phyloP scores from a whole-genome alignment of 2,113 vertebrate genomes.

The Alethe castanea region DNA sequence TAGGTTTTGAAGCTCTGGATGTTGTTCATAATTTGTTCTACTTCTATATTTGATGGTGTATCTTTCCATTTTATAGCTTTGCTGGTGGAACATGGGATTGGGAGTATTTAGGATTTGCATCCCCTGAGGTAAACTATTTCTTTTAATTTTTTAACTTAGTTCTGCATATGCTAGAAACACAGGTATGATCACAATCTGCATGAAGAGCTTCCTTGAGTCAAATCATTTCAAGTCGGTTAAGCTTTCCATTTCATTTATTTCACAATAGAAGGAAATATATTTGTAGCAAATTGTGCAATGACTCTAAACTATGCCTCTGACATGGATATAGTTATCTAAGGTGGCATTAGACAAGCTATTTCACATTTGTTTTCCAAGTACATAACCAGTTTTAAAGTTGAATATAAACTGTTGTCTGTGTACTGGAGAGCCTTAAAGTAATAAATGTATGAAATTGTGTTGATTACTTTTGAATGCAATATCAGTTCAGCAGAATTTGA shows the following conservation, averaged over 20 bases:
- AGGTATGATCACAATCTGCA: conserved; percentile 50
- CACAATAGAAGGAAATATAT: conserved; percentile 69
- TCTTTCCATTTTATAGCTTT: conserved; percentile 84
- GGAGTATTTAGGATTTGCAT: conserved; percentile 98
- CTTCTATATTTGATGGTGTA: conserved; percentile 47
- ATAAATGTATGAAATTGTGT: not conserved
- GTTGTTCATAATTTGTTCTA: not conserved
- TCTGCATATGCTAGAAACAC: conserved; percentile 52
- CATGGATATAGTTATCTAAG: not conserved
- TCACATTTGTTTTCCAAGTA: not conserved
- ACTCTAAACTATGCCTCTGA: not conserved
- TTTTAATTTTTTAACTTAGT: conserved; percentile 2
- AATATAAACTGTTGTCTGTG: not conserved
- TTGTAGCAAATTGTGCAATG: not conserved
- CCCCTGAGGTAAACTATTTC: conserved; percentile 89
- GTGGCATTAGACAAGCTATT: not conserved
- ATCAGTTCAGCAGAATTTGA: not conserved
- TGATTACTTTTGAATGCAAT: not conserved
- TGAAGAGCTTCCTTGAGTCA: conserved; percentile 45
- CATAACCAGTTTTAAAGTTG: not conserved
- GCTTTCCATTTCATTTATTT: conserved; percentile 44
- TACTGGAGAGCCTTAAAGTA: not conserved
- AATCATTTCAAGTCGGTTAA: conserved; percentile 28
- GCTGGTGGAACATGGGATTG: conserved; percentile 98
- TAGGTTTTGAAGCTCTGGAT: not conserved